Evolutionary conservation across 1,140 invertebrate species (phyloP), one percentile per base, ranked within the genome.

Genomic region (Pinna nobilis): DNA sequence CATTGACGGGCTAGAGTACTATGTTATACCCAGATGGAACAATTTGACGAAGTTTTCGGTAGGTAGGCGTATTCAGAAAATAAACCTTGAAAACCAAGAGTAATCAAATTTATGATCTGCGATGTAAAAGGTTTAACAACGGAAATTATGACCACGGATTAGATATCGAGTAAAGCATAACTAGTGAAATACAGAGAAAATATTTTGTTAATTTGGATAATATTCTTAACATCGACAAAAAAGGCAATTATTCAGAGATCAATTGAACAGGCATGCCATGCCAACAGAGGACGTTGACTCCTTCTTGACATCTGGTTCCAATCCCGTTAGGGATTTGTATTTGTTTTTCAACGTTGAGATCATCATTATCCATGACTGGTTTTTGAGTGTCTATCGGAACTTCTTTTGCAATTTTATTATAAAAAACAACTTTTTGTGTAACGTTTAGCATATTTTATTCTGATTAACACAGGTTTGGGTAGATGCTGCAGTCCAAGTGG

Each of bases 1-100:
- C 0, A 92, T 92, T 0, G 94, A 96, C 76, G 98, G 98, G 1
- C 95, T 97, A 61, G 90, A 91, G 59, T 97, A 96, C 84, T 98
- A 97, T 85, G 90, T 98, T 7, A 94, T 93, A 81, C 97, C 98
- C 4, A 64, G 64, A 37, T 76, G 73, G 77, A 66, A 76, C 3
- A 44, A 61, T 13, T 49, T 79, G 18, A 23, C 55, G 18, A 67
- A 55, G 9, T 60, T 67, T 57, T 51, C 47, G 51, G 77, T 78
- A 63, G 55, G 44, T n/a, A 3, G 30, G n/a, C n/a, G n/a, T n/a
- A n/a, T n/a, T n/a, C n/a, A n/a, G n/a, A n/a, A n/a, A n/a, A n/a
- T n/a, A n/a, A n/a, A n/a, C n/a, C n/a, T n/a, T n/a, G n/a, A n/a
- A n/a, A n/a, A n/a, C n/a, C n/a, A n/a, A n/a, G n/a, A n/a, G n/a